A percentile compares a stretch with the other conserved stretches of the same genome.
Evolutionary conservation across 2,113 vertebrate genomes (phyloP).

Genomic region (Corvus moneduloides): DNA sequence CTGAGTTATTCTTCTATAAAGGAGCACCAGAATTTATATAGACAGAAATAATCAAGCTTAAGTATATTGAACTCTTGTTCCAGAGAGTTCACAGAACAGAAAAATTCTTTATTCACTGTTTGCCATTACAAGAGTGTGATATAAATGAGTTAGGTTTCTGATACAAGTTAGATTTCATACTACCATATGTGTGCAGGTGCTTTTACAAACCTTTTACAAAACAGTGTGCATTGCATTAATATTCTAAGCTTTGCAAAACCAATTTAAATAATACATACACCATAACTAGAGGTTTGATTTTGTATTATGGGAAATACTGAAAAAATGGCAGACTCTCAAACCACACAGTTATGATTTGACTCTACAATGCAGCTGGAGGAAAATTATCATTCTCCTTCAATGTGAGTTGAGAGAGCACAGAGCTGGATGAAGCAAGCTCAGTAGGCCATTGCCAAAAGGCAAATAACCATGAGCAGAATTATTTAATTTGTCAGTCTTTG

Average conservation of each 20-base stretch:
- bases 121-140: background rate
- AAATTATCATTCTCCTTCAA: background rate
- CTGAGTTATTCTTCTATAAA: background rate
- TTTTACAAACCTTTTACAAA: background rate
- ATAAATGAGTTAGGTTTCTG: background rate
- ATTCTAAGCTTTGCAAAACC: background rate
- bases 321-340: background rate
- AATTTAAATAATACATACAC: background rate
- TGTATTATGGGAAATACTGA: background rate
- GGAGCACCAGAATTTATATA: background rate
- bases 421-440: background rate
- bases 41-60: background rate
- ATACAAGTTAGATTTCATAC: background rate
- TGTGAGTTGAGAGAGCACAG: background rate
- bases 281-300: background rate
- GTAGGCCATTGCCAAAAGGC: background rate
- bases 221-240: background rate
- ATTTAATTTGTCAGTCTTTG: background rate
- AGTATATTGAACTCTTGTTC: background rate
- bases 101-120: background rate
- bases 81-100: background rate
- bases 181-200: background rate
- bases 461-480: background rate
- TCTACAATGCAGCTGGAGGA: background rate
- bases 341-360: background rate